Conservation (phyloP, 1,140 invertebrate genomes). For the Acromyrmex heyeri region DNA sequence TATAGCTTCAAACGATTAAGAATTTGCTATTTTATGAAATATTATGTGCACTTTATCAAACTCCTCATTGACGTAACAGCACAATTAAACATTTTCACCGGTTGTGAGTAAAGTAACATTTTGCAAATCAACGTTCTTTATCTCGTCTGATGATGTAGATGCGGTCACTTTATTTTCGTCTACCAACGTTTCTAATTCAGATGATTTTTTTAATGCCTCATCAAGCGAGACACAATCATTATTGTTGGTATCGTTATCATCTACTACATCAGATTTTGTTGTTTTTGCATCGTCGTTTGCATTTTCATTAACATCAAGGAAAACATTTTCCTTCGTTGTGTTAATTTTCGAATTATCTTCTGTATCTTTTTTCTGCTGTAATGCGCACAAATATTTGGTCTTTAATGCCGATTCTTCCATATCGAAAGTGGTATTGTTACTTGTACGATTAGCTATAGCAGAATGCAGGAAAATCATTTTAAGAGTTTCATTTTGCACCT, state of each 20-base stretch:
- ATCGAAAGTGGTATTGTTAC: slow-evolving; percentile 45
- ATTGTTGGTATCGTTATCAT: slow-evolving; percentile 68
- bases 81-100: slow-evolving; percentile 36
- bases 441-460: slow-evolving; percentile 19
- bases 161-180: slow-evolving; percentile 47
- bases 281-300: slow-evolving; percentile 30
- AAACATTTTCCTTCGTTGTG: slow-evolving; percentile 8
- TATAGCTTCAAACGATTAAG: slow-evolving; percentile 53
- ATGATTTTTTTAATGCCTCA: slow-evolving; percentile 44
- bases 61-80: slow-evolving; percentile 24
- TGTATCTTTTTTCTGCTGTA: slow-evolving; percentile 37
- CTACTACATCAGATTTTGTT: slow-evolving; percentile 4
- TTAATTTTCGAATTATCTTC: slow-evolving; percentile 49
- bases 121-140: slow-evolving; percentile 53
- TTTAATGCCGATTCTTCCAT: slow-evolving; percentile 74
- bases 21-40: slow-evolving; percentile 41
- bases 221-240: slow-evolving; percentile 68
- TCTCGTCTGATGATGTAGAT: slow-evolving; percentile 32
- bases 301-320: slow-evolving; percentile 31
- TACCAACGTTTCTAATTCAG: slow-evolving; percentile 54
- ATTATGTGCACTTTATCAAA: slow-evolving; percentile 54
- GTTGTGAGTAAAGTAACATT: slow-evolving; percentile 9
- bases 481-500: slow-evolving; percentile 47
- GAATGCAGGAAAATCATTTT: slow-evolving; percentile 53
- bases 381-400: slow-evolving; percentile 68